Evolutionary conservation across 2,888 invertebrate species (phyloP).

Genomic region (Cyclophora albipunctata): DNA sequence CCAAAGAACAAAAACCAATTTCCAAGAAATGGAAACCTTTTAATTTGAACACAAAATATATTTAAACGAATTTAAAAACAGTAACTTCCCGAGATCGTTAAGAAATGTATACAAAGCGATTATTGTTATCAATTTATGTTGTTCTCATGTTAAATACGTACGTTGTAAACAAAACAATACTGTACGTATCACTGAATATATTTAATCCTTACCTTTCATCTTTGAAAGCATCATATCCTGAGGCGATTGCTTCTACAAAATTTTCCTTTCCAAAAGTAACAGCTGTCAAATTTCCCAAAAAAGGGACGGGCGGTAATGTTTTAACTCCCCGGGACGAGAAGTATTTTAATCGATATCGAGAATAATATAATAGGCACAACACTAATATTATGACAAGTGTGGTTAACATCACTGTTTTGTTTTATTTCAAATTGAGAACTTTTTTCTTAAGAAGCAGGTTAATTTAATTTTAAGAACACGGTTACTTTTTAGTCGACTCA

Average conservation of each 20-base stretch:
- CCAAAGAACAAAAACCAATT: too few relatives aligned
- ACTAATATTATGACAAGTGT: slow-evolving; percentile 29
- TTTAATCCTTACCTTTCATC: slow-evolving; percentile 37
- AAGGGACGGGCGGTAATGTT: slow-evolving; percentile 40
- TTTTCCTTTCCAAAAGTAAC: slow-evolving; percentile 46
- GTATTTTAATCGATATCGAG: slow-evolving; percentile 35
- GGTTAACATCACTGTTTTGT: slow-evolving; percentile 30
- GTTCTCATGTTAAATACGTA: too few relatives aligned
- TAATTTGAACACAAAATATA: too few relatives aligned
- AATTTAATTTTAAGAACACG: background rate
- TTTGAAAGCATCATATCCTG: slow-evolving; percentile 44
- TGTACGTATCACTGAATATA: background rate
- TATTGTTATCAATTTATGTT: too few relatives aligned
- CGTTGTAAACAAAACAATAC: background rate
- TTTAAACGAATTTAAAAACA: too few relatives aligned
- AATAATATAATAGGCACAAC: slow-evolving; percentile 36
- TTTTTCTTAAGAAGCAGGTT: background rate
- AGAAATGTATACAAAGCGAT: too few relatives aligned
- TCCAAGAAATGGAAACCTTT: too few relatives aligned
- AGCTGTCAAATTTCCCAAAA: slow-evolving; percentile 49
- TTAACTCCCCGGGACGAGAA: slow-evolving; percentile 41
- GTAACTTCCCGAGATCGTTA: too few relatives aligned
- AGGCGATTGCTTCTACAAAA: slow-evolving; percentile 46
- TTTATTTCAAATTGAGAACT: slow-evolving; percentile 29
- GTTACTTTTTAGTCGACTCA: too few relatives aligned